Conservation (phyloP, 2,888 invertebrate genomes). For the Nomada fabriciana region DNA sequence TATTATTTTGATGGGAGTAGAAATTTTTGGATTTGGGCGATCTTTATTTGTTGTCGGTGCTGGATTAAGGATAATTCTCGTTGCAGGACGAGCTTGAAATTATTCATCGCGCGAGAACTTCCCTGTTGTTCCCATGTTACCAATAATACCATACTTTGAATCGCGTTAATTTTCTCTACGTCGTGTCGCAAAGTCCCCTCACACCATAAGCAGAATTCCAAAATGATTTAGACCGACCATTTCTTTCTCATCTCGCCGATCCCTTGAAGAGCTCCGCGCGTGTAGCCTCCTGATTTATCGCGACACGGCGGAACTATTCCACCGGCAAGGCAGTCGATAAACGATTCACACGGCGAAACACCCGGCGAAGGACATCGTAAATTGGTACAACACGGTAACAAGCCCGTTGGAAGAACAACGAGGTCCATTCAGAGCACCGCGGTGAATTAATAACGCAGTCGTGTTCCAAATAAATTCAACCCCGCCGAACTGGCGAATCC, state of each 20-base stretch:
- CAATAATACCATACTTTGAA: too few species aligned
- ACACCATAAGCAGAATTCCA: too few species aligned
- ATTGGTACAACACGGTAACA: slow-evolving; percentile 49
- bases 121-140: too few species aligned
- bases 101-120: too few species aligned
- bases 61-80: too few species aligned
- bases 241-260: slow-evolving; percentile 4
- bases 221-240: slow-evolving; percentile 22
- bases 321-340: slow-evolving; percentile 9
- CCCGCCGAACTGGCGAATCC: not conserved
- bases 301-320: slow-evolving; percentile 41
- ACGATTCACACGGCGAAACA: slow-evolving; percentile 44
- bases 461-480: slow-evolving; percentile 35
- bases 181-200: too few species aligned
- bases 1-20: not conserved
- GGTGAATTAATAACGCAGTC: slow-evolving; percentile 46
- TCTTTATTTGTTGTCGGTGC: too few species aligned
- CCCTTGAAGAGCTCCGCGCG: slow-evolving; percentile 3
- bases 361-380: slow-evolving; percentile 34
- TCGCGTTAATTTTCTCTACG: too few species aligned
- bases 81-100: too few species aligned
- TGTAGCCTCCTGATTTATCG: slow-evolving; percentile 39
- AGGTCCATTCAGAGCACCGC: not conserved
- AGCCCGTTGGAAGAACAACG: slow-evolving; percentile 39
- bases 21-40: not conserved